These are phyloP conservation scores for Odontophorus gujanensis DNA, from an alignment of 2,113 vertebrate species.

Conservation along the genomic window DNA sequence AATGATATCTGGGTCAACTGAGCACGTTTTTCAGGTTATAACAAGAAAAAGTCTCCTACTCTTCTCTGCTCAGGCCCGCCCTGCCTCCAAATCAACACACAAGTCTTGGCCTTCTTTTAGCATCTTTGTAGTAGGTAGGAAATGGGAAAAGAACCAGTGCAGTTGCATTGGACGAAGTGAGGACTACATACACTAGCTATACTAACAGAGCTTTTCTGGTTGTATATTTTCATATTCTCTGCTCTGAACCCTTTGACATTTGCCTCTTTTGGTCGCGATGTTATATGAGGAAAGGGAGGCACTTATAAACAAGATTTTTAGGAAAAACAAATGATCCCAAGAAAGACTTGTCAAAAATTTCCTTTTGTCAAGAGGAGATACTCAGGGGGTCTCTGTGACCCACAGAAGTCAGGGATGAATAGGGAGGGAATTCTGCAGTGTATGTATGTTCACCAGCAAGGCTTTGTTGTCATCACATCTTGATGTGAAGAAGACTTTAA, in stretches of 20 bases:
- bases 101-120: not conserved
- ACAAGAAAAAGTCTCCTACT: not conserved
- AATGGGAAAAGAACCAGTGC: not conserved
- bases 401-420: not conserved
- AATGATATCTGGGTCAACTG: not conserved
- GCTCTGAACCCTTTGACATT: not conserved
- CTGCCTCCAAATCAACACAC: not conserved
- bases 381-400: not conserved
- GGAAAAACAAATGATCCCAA: not conserved
- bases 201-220: not conserved
- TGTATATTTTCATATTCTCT: rapidly evolving
- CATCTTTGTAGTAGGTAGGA: not conserved
- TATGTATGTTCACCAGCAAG: not conserved
- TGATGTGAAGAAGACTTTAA: not conserved
- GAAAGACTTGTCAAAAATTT: not conserved
- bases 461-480: not conserved
- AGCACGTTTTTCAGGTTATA: not conserved
- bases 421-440: not conserved
- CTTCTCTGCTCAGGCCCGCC: not conserved
- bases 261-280: not conserved
- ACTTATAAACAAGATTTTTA: not conserved
- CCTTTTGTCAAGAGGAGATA: not conserved
- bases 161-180: not conserved
- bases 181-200: not conserved
- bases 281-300: not conserved